These are phyloP conservation scores for Zosterops pallidus DNA, from an alignment of 2,113 vertebrate genomes.

Conservation along the genomic window DNA sequence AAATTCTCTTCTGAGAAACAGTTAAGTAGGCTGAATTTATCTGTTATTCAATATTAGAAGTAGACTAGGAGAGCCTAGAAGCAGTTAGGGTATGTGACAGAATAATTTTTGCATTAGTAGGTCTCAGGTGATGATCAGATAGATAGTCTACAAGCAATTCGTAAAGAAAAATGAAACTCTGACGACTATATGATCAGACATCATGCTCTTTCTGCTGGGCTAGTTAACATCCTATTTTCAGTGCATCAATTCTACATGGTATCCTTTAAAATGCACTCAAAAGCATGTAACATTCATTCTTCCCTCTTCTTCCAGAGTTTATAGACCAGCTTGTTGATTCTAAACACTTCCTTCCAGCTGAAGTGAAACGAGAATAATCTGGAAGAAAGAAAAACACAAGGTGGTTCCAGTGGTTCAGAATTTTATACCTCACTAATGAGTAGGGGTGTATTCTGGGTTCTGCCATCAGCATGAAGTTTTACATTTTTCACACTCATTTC, in stretches of 20 bases:
- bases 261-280: constrained; percentile 52
- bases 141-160: constrained; percentile 53
- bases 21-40: constrained; percentile 9
- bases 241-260: constrained; percentile 49
- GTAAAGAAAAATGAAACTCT: constrained; percentile 66
- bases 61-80: constrained; percentile 40
- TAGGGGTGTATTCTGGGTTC: background rate
- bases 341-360: background rate
- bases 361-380: background rate
- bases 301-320: background rate
- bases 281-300: constrained; percentile 46
- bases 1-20: constrained; percentile 21
- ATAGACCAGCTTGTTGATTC: background rate
- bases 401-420: background rate
- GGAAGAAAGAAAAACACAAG: background rate
- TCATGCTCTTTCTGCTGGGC: constrained; percentile 64
- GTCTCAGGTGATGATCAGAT: constrained; percentile 46
- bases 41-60: constrained; percentile 38
- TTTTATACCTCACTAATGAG: background rate
- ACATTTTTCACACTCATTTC: background rate
- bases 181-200: constrained; percentile 64
- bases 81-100: constrained; percentile 29
- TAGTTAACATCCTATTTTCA: constrained; percentile 60
- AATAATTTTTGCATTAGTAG: constrained; percentile 64
- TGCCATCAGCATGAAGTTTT: background rate